Evolutionary conservation across 2,888 invertebrate genomes (phyloP), one percentile per base, ranked within the genome.

Genomic region (Cylloceria caligata): DNA sequence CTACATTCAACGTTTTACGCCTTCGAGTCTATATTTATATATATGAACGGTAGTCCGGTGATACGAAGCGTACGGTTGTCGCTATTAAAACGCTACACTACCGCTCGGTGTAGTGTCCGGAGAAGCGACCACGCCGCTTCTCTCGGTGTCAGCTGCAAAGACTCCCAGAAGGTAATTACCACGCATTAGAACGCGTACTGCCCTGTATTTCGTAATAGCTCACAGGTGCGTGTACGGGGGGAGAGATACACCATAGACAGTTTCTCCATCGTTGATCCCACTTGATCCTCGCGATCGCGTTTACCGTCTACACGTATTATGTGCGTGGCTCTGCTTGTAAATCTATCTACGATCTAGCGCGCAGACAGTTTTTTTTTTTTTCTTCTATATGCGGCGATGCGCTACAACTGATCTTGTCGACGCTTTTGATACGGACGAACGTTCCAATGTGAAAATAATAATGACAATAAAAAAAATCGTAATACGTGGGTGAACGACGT

Each of bases 141-240:
- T 57, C 57, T 57, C 30, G n/a, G 47, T 80, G 83, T 76, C 83
- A 83, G 83, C 83, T 83, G 83, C 76, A 55, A 73, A 83, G 79
- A 69, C 79, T 83, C 83, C 83, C 83, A 83, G 75, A 80, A 83
- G 83, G 83, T 83, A 83, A 83, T 83, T 83, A 83, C 83, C 79
- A 76, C 79, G 68, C 75, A 67, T 79, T 71, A 80, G 83, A 68
- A 76, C 71, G 82, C 79, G 67, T 76, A 73, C 68, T 19, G 74
- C 65, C 73, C 74, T 52, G 68, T 42, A 62, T 83, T 76, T 83
- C 79, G 83, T 83, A 83, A 83, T 83, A 83, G 79, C 83, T 83
- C 79, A 21, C 83, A 83, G 83, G 83, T 83, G 83, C 83, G 83
- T 83, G 83, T 76, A 72, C 45, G 47, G 21, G 67, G 71, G 52